Percentiles rank a stretch among this genome's conserved stretches.
Evolutionary conservation across 2,888 invertebrate species (phyloP).

Genomic region (Mechanitis messenoides): DNA sequence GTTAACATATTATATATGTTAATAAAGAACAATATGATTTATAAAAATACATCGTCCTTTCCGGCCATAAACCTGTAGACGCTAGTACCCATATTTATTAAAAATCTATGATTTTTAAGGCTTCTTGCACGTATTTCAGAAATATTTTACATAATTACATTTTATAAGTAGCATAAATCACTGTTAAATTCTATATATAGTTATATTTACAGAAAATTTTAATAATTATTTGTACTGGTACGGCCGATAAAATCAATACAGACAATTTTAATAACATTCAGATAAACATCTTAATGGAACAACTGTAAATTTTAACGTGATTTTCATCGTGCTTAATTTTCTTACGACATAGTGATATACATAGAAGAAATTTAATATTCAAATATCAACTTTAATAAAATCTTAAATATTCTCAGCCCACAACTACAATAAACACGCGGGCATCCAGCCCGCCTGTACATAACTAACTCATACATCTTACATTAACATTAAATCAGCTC

Average conservation of each 20-base stretch:
- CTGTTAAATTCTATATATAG: conserved; percentile 54
- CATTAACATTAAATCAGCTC: conserved; percentile 24
- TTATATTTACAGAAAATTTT: conserved; percentile 62
- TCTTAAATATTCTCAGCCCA: conserved; percentile 50
- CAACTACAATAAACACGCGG: conserved; percentile 31
- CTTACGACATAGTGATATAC: conserved; percentile 44
- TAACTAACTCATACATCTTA: conserved; percentile 51
- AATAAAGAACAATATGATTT: conserved; percentile 75
- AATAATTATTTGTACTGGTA: conserved; percentile 65
- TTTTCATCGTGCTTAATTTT: conserved; percentile 40
- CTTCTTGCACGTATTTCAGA: conserved; percentile 70
- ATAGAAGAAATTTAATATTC: conserved; percentile 43
- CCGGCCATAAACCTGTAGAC: conserved; percentile 60
- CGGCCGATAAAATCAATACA: conserved; percentile 61
- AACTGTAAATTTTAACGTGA: conserved; percentile 51
- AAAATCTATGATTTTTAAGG: conserved; percentile 76
- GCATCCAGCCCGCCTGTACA: conserved; percentile 24
- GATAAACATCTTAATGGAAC: conserved; percentile 54
- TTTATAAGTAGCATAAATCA: conserved; percentile 67
- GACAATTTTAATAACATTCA: conserved; percentile 56
- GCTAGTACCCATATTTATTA: conserved; percentile 70
- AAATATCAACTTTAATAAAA: conserved; percentile 62
- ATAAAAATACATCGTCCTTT: conserved; percentile 73
- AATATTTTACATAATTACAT: conserved; percentile 70
- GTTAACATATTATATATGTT: conserved; percentile 76